Percentiles rank a stretch among this genome's conserved stretches.
These are phyloP conservation scores for Eufriesea mexicana DNA, from an alignment of 1,140 invertebrate species.

Conservation along the genomic window DNA sequence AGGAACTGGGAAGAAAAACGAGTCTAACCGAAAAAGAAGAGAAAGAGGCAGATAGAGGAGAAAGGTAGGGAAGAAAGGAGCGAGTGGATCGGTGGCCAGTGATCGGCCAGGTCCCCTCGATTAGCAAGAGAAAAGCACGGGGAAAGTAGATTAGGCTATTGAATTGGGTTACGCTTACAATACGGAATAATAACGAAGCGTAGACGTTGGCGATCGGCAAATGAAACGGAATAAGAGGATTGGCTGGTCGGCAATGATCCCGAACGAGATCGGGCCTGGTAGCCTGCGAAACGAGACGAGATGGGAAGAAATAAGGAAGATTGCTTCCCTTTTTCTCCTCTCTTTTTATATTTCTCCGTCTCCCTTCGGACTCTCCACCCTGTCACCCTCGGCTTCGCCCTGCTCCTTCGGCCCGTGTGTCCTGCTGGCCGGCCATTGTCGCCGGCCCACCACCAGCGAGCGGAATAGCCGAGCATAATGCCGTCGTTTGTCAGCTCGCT, in stretches of 20 bases:
- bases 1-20: not conserved
- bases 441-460: slow-evolving; percentile 12
- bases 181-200: slow-evolving; percentile 66
- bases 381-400: not conserved
- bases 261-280: slow-evolving; percentile 43
- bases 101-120: slow-evolving; percentile 10
- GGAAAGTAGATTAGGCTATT: slow-evolving; percentile 71
- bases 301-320: slow-evolving; percentile 48
- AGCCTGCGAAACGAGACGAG: slow-evolving; percentile 35
- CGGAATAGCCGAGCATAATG: slow-evolving; percentile 38
- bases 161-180: slow-evolving; percentile 63
- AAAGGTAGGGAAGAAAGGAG: not conserved
- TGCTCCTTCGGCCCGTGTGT: slow-evolving; percentile 25
- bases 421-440: slow-evolving; percentile 40
- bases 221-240: slow-evolving; percentile 73
- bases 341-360: not conserved
- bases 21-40: not conserved
- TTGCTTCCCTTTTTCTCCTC: slow-evolving; percentile 26
- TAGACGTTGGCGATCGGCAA: slow-evolving; percentile 65
- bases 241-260: slow-evolving; percentile 44
- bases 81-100: slow-evolving; percentile 7
- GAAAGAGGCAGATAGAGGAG: not conserved
- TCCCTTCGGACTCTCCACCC: not conserved
- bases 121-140: slow-evolving; percentile 52
- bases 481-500: slow-evolving; percentile 42